Evolutionary conservation across 2,113 vertebrate species (phyloP), one percentile per base, ranked within the genome.

Genomic region (Psittacula cyanocephala): DNA sequence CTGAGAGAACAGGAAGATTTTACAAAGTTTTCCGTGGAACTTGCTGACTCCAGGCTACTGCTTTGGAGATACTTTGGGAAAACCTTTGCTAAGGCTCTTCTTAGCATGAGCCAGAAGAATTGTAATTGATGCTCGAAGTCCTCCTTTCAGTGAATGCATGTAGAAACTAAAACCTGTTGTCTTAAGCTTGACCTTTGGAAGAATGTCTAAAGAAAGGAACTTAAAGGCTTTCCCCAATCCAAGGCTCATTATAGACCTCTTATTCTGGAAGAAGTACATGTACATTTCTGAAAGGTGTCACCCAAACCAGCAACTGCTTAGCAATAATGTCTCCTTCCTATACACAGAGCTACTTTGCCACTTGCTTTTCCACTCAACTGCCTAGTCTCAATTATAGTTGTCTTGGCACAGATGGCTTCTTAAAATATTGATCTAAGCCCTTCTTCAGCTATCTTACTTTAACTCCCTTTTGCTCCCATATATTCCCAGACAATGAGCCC

Each of bases 171-270:
- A 92, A 82, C 39, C 7, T 65, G 3, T 49, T 68, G 19, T 52
- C 28, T 31, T 79, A 70, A 72, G 18, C n/a, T 39, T 63, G 69
- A 59, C 16, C 8, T 43, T 64, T 17, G 17, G 81, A 62, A 64
- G 28, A 62, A 29, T 52, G 18, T 19, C 53, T 81, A 33, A 86
- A 75, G 35, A 44, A 89, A 28, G 33, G 2, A 1, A 43, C 4
- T 49, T 44, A n/a, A 22, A 82, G 27, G 14, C 37, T 93, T 77
- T 77, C 25, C 19, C 11, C 5, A 28, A 11, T 37, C 46, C 23
- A 10, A 67, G 17, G 2, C n/a, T 15, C 55, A 3, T 63, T 69
- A 33, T 1, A 0, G 37, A 53, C 8, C 3, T 62, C n/a, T 50
- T 27, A 9, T 24, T 81, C 62, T 52, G 39, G 55, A 35, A 50